Conservation (phyloP, 1,140 invertebrate species). For the Psix sp. region DNA sequence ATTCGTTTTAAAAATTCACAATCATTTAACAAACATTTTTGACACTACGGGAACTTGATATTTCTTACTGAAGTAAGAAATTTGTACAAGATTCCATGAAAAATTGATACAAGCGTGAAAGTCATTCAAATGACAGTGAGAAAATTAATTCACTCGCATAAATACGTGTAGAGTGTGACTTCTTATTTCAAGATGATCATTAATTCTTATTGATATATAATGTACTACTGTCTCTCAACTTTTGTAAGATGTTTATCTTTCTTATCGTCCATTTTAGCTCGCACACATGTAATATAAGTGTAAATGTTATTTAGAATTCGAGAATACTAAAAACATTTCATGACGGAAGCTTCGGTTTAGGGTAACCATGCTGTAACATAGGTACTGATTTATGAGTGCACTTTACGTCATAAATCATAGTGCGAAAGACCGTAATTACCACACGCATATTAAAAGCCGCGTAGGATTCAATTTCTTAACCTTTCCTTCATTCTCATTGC, state of each 20-base stretch:
- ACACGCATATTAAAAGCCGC: slow-evolving; percentile 72
- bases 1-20: too few relatives aligned
- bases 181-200: too few relatives aligned
- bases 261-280: slow-evolving; percentile 58
- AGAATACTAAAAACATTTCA: slow-evolving; percentile 64
- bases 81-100: too few relatives aligned
- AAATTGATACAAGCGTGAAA: too few relatives aligned
- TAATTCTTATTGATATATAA: too few relatives aligned
- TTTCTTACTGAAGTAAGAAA: too few relatives aligned
- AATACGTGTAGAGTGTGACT: too few relatives aligned
- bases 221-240: too few relatives aligned
- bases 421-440: slow-evolving; percentile 73
- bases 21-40: too few relatives aligned
- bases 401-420: slow-evolving; percentile 71
- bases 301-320: slow-evolving; percentile 60
- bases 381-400: slow-evolving; percentile 69
- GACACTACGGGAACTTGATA: too few relatives aligned
- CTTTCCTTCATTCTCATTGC: slow-evolving; percentile 21
- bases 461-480: slow-evolving; percentile 62
- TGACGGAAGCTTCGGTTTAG: slow-evolving; percentile 67
- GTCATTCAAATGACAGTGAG: too few relatives aligned
- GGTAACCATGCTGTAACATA: slow-evolving; percentile 61
- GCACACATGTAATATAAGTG: slow-evolving; percentile 55
- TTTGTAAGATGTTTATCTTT: slow-evolving; percentile 58
- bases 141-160: too few relatives aligned